phyloP scores from a whole-genome alignment of 2,797 vertebrate species.

The Margarornis squamiger region DNA sequence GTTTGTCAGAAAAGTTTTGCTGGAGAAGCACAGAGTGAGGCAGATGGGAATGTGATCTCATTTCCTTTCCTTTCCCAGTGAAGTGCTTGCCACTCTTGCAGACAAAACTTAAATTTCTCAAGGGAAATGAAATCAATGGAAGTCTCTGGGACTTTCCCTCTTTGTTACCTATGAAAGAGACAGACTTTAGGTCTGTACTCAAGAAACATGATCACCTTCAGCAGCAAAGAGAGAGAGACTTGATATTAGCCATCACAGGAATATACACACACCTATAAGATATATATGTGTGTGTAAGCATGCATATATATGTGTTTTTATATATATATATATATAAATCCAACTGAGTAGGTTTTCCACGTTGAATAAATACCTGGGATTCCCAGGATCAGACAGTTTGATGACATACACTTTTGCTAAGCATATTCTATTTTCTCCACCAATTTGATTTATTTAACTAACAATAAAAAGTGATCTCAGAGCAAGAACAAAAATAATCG shows the following conservation, averaged over 20 bases:
- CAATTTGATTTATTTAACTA: constrained; percentile 57
- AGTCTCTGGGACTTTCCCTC: constrained; percentile 3
- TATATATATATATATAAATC: background rate
- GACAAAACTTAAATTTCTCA: constrained; percentile 50
- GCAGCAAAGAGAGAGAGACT: background rate
- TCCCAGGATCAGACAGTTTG: constrained; percentile 3
- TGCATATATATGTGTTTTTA: background rate
- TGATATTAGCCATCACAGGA: background rate
- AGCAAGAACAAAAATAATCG: constrained; percentile 50
- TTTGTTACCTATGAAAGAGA: constrained; percentile 49
- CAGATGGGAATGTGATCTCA: constrained; percentile 19
- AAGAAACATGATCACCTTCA: constrained; percentile 15
- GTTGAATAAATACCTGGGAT: background rate
- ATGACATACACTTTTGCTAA: constrained; percentile 32
- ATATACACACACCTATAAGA: background rate
- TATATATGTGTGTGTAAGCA: background rate
- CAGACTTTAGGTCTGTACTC: constrained; percentile 15
- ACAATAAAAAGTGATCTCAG: constrained; percentile 24
- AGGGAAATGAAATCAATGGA: constrained; percentile 47
- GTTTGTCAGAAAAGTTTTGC: background rate
- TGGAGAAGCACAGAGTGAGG: background rate
- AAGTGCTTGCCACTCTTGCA: constrained; percentile 23
- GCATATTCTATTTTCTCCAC: constrained; percentile 35
- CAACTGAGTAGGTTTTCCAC: background rate
- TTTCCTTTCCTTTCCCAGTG: constrained; percentile 27